A percentile compares a stretch with the other conserved stretches of the same genome.
These are phyloP conservation scores for Paedocypris sp. DNA, from an alignment of 2,113 vertebrate genomes.

Conservation along the genomic window DNA sequence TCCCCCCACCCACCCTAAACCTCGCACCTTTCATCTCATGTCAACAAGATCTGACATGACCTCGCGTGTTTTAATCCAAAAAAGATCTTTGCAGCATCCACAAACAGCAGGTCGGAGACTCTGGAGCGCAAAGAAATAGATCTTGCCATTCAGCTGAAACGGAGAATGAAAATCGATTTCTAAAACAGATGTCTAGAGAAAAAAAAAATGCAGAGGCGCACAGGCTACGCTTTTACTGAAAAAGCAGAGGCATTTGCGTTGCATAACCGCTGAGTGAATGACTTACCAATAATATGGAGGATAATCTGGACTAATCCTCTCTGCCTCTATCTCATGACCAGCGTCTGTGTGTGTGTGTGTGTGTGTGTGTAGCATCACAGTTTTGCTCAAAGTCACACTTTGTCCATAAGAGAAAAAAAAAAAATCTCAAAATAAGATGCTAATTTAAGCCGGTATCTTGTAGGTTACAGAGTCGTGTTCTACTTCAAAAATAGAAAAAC, in stretches of 20 bases:
- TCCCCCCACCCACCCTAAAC: not conserved
- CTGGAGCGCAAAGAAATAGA: not conserved
- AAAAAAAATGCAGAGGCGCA: conserved; percentile 37
- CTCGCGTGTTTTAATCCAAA: too few species aligned
- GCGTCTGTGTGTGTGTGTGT: conserved; percentile 35
- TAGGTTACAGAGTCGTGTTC: too few species aligned
- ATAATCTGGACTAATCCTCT: conserved; percentile 54
- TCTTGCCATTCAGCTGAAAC: too few species aligned
- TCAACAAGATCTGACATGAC: not conserved
- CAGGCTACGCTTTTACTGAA: conserved; percentile 13
- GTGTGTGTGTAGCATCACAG: not conserved
- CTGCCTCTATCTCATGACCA: conserved; percentile 36
- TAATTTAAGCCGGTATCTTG: too few species aligned
- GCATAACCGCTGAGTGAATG: conserved; percentile 54
- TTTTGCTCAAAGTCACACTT: not conserved
- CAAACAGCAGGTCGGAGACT: not conserved
- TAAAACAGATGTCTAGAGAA: not conserved
- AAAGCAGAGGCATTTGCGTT: conserved; percentile 44
- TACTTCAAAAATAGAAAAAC: too few species aligned
- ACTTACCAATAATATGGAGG: conserved; percentile 48
- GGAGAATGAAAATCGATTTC: too few species aligned
- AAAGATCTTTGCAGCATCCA: too few species aligned
- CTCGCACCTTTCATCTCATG: too few species aligned
- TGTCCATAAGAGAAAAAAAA: too few species aligned
- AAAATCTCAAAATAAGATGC: too few species aligned